These are phyloP conservation scores for Enteromius argenteus DNA, from an alignment of 2,797 vertebrate species.

Conservation along the genomic window DNA sequence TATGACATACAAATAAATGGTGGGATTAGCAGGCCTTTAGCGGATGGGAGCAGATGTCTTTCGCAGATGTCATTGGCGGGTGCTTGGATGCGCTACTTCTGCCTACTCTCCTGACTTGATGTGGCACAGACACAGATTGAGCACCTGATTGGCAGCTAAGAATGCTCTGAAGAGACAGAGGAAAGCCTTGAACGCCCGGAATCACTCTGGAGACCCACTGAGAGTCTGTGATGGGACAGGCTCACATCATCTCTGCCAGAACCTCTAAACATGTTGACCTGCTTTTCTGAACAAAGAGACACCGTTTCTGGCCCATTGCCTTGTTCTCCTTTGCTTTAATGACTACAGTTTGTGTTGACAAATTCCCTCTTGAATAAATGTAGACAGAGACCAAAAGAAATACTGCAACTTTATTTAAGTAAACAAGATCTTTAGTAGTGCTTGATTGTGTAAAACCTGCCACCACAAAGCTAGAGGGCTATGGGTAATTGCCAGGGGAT, in stretches of 20 bases:
- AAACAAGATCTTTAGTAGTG: background rate
- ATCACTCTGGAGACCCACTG: slow-evolving; percentile 46
- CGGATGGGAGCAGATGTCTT: slow-evolving; percentile 35
- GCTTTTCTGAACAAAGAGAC: slow-evolving; percentile 15
- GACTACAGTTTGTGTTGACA: slow-evolving; percentile 28
- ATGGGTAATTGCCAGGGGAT: background rate
- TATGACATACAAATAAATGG: slow-evolving; percentile 24
- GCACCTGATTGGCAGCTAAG: slow-evolving; percentile 6
- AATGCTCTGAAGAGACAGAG: slow-evolving; percentile 24
- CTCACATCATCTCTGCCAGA: slow-evolving; percentile 48
- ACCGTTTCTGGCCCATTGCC: slow-evolving; percentile 14
- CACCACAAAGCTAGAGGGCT: background rate
- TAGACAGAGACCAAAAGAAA: slow-evolving; percentile 23
- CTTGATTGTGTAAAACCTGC: slow-evolving; percentile 3
- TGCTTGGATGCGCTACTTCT: slow-evolving; percentile 9
- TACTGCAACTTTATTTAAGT: background rate
- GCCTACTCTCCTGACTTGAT: slow-evolving; percentile 15
- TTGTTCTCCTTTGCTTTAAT: slow-evolving; percentile 23
- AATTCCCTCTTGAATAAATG: slow-evolving; percentile 30
- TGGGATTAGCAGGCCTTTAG: slow-evolving; percentile 24
- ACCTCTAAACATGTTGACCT: slow-evolving; percentile 34
- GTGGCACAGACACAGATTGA: background rate
- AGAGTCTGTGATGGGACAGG: slow-evolving; percentile 42
- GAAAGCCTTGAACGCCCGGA: background rate
- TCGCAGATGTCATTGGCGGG: slow-evolving; percentile 21